phyloP scores from a whole-genome alignment of 2,113 vertebrate genomes.

The Speoplatyrhinus poulsoni region DNA sequence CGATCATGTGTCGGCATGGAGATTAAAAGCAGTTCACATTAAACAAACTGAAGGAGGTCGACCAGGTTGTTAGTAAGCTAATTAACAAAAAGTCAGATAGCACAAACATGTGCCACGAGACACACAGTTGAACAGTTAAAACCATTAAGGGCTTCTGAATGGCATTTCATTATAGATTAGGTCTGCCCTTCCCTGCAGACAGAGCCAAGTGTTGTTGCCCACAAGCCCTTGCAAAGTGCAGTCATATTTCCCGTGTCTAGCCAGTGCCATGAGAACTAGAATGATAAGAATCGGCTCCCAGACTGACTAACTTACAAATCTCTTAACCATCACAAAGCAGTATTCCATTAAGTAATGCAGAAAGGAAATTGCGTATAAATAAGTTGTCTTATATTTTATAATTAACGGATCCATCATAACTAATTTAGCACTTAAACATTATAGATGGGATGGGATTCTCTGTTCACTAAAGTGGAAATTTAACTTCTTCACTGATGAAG shows the following conservation, averaged over 20 bases:
- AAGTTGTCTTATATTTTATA: conserved; percentile 34
- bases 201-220: not conserved
- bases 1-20: conserved; percentile 34
- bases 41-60: conserved; percentile 55
- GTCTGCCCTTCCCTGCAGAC: conserved; percentile 18
- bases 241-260: conserved; percentile 53
- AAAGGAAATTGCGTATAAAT: conserved; percentile 36
- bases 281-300: conserved; percentile 66
- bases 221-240: conserved; percentile 24
- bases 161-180: conserved; percentile 46
- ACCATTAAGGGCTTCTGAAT: conserved; percentile 52
- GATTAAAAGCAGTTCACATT: conserved; percentile 51
- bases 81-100: conserved; percentile 67
- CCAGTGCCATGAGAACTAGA: conserved; percentile 48
- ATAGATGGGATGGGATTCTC: conserved; percentile 32
- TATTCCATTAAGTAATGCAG: conserved; percentile 49
- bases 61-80: conserved; percentile 53
- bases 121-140: conserved; percentile 52
- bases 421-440: conserved; percentile 50
- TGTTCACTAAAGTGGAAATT: not conserved
- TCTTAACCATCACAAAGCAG: conserved; percentile 46
- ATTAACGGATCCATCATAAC: conserved; percentile 52
- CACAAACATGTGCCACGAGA: conserved; percentile 47
- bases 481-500: conserved; percentile 2
- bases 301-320: conserved; percentile 42